Base-by-base conservation (phyloP, 1,140 invertebrate genomes). In the Bombus affinis region DNA sequence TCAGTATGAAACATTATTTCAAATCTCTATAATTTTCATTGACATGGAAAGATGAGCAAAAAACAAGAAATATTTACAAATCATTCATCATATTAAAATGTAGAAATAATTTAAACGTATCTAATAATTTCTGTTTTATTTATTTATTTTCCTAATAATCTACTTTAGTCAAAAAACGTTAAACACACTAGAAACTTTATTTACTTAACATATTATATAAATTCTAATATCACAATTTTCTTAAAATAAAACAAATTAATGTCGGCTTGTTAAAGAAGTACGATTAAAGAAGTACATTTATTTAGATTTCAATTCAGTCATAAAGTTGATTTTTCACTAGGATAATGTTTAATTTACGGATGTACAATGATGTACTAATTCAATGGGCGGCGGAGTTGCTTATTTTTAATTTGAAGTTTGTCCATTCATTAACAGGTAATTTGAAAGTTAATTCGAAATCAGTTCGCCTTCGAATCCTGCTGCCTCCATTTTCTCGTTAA, bases 401-500 rank as follows among this genome's bases (percentile, higher is more conserved):
- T 37, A 59, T 15, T 78, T 78, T 78, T 47, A 66, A 75, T 76
- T n/a, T 18, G 10, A 83, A 83, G 71, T 72, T 62, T 66, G 53
- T 47, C 28, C 57, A 62, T 83, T 83, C 59, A 32, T 83, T 76
- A 71, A 71, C 81, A 76, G 39, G 72, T 44, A 76, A 53, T 83
- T 65, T 57, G 57, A 66, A 68, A 47, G 62, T 44, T 66, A 66
- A 66, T 53, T 65, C 53, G 53, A 35, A 81, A 81, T 73, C 79
- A 28, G 53, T 42, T 12, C n/a, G n/a, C 68, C 44, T n/a, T 62
- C 39, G 37, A 59, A n/a, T 39, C 18, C 28, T 32, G 35, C 5
- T 39, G 53, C 28, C 15, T 12, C 39, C 72, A 47, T 76, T 83
- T 65, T 76, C 81, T 83, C 59, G 73, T 83, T 75, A 83, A 83